Evolutionary conservation across 2,113 vertebrate genomes (phyloP).

Genomic region (Trogon surrucura): DNA sequence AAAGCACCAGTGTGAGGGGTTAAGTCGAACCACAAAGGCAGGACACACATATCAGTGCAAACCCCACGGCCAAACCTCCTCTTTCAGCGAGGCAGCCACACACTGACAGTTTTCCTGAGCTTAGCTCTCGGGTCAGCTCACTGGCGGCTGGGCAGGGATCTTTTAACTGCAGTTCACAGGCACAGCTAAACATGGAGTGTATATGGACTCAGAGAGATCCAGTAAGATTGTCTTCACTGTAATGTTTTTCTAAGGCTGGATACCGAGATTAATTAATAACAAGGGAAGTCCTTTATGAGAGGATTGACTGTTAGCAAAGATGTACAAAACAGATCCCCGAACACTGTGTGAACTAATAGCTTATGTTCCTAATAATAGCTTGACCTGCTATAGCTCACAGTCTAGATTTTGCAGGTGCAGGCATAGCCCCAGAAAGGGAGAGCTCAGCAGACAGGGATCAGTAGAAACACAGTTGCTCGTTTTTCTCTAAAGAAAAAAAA

Average conservation of each 20-base stretch:
- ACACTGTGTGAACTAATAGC: neutral
- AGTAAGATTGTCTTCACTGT: neutral
- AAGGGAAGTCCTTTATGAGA: neutral
- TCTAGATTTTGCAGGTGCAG: neutral
- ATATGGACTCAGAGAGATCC: neutral
- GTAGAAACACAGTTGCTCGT: neutral
- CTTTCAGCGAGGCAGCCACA: accelerated
- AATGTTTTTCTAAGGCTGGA: neutral
- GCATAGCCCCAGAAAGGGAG: neutral
- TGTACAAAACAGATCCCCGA: neutral
- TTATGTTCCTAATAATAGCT: neutral
- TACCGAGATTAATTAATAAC: neutral
- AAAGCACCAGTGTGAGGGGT: neutral
- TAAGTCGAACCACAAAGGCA: neutral
- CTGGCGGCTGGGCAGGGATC: neutral
- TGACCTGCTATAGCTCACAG: neutral
- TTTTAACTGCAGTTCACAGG: neutral
- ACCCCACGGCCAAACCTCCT: neutral
- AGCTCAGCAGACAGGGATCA: neutral
- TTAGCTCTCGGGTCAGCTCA: neutral
- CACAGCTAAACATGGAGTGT: neutral
- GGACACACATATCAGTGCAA: neutral
- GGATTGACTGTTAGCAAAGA: neutral
- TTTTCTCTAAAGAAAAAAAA: slow-evolving; percentile 18
- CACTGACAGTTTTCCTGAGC: neutral